Percentiles rank a stretch among this genome's conserved stretches.
These are phyloP conservation scores for Parotocinclus haroldoi DNA, from an alignment of 2,797 vertebrate species.

Conservation along the genomic window DNA sequence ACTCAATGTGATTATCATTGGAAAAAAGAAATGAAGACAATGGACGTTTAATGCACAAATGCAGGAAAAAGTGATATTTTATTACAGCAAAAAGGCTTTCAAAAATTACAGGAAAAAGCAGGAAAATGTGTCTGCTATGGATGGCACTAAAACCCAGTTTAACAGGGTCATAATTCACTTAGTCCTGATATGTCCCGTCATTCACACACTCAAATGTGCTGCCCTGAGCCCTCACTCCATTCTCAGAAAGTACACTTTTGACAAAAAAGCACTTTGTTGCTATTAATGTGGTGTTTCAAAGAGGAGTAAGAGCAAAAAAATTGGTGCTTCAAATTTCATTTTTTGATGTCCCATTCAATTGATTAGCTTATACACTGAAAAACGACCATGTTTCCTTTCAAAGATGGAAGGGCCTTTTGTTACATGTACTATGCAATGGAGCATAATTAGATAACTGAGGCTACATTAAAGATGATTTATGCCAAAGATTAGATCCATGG, in stretches of 20 bases:
- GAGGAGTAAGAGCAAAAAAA: constrained; percentile 57
- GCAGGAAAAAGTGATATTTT: constrained; percentile 83
- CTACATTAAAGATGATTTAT: constrained; percentile 63
- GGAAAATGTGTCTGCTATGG: constrained; percentile 81
- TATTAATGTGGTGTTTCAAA: constrained; percentile 77
- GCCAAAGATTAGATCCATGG: constrained; percentile 57
- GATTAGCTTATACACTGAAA: constrained; percentile 56
- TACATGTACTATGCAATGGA: constrained; percentile 61
- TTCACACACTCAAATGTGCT: constrained; percentile 73
- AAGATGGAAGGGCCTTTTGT: constrained; percentile 59
- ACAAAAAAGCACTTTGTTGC: constrained; percentile 80
- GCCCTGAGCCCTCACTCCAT: constrained; percentile 77
- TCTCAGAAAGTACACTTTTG: constrained; percentile 76
- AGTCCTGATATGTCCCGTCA: constrained; percentile 79
- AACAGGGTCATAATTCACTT: constrained; percentile 75
- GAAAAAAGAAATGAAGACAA: constrained; percentile 58
- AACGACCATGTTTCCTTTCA: constrained; percentile 54
- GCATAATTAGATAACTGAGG: constrained; percentile 67
- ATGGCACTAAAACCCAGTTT: constrained; percentile 75
- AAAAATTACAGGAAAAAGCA: constrained; percentile 82
- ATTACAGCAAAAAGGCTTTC: constrained; percentile 82
- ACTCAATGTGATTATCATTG: constrained; percentile 75
- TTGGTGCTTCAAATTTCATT: constrained; percentile 60
- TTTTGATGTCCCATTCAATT: constrained; percentile 66
- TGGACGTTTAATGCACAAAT: constrained; percentile 78